These are phyloP conservation scores for Cheirogaleus medius DNA, from an alignment of 2,113 vertebrate species.

Conservation along the genomic window DNA sequence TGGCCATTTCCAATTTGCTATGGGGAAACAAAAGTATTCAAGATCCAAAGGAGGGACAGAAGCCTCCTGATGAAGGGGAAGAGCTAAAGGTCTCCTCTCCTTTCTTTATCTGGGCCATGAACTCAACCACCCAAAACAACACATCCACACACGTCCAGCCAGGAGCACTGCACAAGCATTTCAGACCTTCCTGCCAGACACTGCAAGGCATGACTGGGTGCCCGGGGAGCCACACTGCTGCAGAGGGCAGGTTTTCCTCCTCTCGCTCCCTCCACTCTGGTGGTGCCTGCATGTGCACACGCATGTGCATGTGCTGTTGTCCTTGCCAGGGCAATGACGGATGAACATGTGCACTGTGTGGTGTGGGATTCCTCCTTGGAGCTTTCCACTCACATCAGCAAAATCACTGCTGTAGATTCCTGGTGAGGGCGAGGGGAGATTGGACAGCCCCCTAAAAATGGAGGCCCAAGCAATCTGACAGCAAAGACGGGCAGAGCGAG, in stretches of 20 bases:
- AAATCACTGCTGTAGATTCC: background rate
- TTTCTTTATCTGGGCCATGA: background rate
- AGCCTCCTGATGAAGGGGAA: background rate
- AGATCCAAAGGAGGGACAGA: background rate
- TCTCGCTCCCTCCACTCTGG: too few species aligned
- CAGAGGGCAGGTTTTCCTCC: background rate
- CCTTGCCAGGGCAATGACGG: background rate
- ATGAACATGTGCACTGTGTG: background rate
- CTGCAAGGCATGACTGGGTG: accelerated
- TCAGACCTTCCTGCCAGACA: accelerated
- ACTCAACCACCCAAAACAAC: background rate
- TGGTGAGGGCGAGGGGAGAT: too few species aligned
- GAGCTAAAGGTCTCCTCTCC: background rate
- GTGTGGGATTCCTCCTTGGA: background rate
- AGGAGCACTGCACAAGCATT: accelerated
- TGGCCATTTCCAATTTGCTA: background rate
- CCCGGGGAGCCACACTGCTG: background rate
- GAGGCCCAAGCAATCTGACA: background rate
- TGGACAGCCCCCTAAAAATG: background rate
- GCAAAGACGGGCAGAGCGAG: background rate
- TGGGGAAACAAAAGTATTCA: background rate
- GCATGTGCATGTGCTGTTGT: accelerated
- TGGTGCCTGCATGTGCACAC: background rate
- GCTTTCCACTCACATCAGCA: background rate
- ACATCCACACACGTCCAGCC: background rate